phyloP scores from a whole-genome alignment of 2,113 vertebrate species.

The Chionomys nivalis region DNA sequence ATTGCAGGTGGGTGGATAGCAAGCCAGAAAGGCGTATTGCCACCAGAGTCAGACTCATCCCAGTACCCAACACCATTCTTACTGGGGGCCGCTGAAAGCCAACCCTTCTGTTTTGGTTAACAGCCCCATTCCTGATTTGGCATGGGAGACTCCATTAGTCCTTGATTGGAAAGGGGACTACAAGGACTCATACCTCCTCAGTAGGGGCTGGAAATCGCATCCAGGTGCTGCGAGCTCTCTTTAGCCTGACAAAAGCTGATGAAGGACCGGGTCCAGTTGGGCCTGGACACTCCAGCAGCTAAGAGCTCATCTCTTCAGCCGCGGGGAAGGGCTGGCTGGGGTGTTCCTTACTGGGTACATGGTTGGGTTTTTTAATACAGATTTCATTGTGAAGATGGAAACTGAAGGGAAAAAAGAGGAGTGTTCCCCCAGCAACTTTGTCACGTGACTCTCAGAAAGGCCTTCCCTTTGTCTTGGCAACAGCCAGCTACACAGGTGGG shows the following conservation, averaged over 20 bases:
- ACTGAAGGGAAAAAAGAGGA: constrained; percentile 45
- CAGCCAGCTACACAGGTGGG: constrained; percentile 59
- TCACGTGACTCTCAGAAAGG: background rate
- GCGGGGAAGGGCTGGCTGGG: background rate
- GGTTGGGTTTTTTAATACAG: background rate
- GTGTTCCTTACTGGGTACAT: background rate
- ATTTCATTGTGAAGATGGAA: constrained; percentile 56
- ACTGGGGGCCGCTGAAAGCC: background rate
- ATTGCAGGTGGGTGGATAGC: background rate
- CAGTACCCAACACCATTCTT: background rate
- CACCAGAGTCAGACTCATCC: no score
- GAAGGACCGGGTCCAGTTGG: background rate
- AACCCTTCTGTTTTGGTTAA: background rate
- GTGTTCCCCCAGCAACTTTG: background rate
- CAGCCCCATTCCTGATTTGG: background rate
- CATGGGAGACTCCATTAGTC: no score
- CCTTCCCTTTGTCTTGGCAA: constrained; percentile 56
- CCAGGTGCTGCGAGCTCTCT: background rate
- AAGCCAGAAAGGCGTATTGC: background rate
- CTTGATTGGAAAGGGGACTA: background rate
- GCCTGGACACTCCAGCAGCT: background rate
- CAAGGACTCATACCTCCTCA: background rate
- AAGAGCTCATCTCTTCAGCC: background rate
- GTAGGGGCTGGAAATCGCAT: background rate
- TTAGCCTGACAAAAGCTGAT: background rate